Conservation (phyloP, 2,113 vertebrate genomes). For the Ramphastos sulfuratus region DNA sequence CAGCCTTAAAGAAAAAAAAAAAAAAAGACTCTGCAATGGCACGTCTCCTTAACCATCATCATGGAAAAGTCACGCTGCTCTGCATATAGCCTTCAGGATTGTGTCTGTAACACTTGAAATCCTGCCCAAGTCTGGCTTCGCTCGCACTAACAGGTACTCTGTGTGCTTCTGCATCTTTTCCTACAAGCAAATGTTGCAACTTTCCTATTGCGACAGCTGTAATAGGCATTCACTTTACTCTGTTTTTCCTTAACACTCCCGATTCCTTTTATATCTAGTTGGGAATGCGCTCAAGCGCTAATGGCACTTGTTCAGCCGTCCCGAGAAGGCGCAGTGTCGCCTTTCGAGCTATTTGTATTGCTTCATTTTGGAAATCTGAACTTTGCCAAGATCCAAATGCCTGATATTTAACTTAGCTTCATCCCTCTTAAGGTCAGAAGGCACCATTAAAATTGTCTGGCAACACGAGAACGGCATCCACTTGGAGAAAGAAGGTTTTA, state of each 20-base stretch:
- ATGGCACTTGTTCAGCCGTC: constrained; percentile 60
- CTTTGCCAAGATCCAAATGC: constrained; percentile 47
- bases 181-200: constrained; percentile 75
- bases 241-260: constrained; percentile 67
- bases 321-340: constrained; percentile 17
- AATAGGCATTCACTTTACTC: constrained; percentile 57
- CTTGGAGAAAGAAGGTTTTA: constrained; percentile 28
- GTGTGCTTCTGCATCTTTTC: constrained; percentile 76
- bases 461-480: neutral
- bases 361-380: constrained; percentile 57
- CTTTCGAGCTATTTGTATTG: constrained; percentile 39
- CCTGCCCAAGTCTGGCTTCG: constrained; percentile 71
- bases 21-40: constrained; percentile 47
- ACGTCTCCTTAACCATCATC: constrained; percentile 63
- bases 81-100: constrained; percentile 69
- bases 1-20: neutral
- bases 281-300: constrained; percentile 55
- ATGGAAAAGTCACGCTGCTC: constrained; percentile 66
- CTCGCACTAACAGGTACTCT: constrained; percentile 71
- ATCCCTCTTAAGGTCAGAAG: constrained; percentile 46
- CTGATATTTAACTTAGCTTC: constrained; percentile 50
- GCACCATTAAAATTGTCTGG: constrained; percentile 21
- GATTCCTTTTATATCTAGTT: constrained; percentile 67
- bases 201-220: constrained; percentile 66
- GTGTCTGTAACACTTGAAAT: constrained; percentile 71